phyloP scores from a whole-genome alignment of 2,113 vertebrate species.

The Passer domesticus region DNA sequence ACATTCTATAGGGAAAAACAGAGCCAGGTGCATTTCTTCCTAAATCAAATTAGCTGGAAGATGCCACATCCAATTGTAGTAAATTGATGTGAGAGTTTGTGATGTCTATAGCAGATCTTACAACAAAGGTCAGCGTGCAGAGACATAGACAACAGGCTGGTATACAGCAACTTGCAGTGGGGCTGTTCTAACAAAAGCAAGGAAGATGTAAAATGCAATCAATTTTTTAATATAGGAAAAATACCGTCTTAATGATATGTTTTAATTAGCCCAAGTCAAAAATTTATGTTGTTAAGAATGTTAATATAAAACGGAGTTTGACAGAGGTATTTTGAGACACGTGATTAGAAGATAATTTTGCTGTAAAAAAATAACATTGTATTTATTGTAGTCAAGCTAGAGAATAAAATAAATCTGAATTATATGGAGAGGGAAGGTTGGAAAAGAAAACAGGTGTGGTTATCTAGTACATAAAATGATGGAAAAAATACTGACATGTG shows the following conservation, averaged over 20 bases:
- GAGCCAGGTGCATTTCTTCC: conserved; percentile 99
- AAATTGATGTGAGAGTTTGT: conserved; percentile 99
- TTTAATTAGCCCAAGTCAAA: conserved; percentile 66
- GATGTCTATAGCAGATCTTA: conserved; percentile 98
- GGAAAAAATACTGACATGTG: conserved; percentile 65
- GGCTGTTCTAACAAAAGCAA: conserved; percentile 67
- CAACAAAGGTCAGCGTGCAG: conserved; percentile 97
- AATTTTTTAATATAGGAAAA: conserved; percentile 69
- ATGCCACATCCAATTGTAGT: conserved; percentile 99
- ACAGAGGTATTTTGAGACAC: neutral
- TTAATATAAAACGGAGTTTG: conserved; percentile 62
- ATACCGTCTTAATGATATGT: conserved; percentile 65
- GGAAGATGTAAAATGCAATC: conserved; percentile 70
- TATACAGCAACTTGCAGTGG: conserved; percentile 75
- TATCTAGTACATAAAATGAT: conserved; percentile 40
- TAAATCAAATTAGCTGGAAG: conserved; percentile 99
- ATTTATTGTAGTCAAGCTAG: conserved; percentile 10
- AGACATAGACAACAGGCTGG: conserved; percentile 94
- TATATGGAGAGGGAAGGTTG: neutral
- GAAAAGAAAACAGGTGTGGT: conserved; percentile 55
- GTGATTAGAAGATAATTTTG: conserved; percentile 44
- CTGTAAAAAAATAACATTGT: neutral
- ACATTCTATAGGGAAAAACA: conserved; percentile 98
- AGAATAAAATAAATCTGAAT: conserved; percentile 31
- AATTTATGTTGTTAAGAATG: conserved; percentile 56